These are phyloP conservation scores for Metridium senile DNA, from an alignment of 92 coral and sea anemone genomes.

Conservation along the genomic window DNA sequence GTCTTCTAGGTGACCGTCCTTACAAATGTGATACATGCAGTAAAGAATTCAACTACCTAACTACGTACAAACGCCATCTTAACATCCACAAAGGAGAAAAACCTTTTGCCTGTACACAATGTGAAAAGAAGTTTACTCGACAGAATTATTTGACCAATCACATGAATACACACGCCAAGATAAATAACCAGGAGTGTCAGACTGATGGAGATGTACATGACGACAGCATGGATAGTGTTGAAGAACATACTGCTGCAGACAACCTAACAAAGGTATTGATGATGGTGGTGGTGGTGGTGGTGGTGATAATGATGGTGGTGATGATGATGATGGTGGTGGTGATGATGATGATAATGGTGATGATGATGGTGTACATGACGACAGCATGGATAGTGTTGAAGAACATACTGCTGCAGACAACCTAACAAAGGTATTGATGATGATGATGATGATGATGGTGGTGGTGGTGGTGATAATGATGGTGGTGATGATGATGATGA, in stretches of 20 bases:
- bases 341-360: background rate
- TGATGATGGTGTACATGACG: conserved; percentile 23
- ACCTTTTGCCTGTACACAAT: conserved; percentile 89
- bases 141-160: conserved; percentile 92
- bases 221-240: conserved; percentile 31
- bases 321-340: background rate
- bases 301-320: background rate
- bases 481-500: background rate
- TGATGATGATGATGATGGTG: background rate
- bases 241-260: conserved; percentile 58
- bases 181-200: conserved; percentile 75
- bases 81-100: conserved; percentile 97
- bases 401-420: conserved; percentile 60
- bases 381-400: conserved; percentile 32
- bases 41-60: conserved; percentile 95
- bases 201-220: conserved; percentile 59
- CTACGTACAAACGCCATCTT: conserved; percentile 97
- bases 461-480: background rate
- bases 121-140: conserved; percentile 93
- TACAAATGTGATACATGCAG: conserved; percentile 94
- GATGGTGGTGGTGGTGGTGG: background rate
- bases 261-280: conserved; percentile 28
- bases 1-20: conserved; percentile 87
- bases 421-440: conserved; percentile 17
- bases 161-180: conserved; percentile 79